phyloP scores from a whole-genome alignment of 2,797 vertebrate species.

The Orestias chungarensis region DNA sequence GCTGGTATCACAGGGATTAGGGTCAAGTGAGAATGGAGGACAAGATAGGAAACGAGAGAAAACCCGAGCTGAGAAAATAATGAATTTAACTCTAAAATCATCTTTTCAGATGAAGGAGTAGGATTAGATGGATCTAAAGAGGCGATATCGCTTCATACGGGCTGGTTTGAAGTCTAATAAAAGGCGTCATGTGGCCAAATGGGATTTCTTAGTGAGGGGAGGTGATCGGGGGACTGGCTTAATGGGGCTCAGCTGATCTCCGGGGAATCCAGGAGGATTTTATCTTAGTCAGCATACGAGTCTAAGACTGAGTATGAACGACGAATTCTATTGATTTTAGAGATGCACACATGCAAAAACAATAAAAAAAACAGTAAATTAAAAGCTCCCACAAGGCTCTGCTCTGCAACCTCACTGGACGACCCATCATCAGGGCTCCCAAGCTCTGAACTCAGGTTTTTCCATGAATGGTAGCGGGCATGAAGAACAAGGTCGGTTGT shows the following conservation, averaged over 20 bases:
- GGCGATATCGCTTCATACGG: constrained; percentile 16
- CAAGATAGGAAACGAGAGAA: constrained; percentile 5
- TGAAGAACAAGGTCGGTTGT: neutral
- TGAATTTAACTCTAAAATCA: neutral
- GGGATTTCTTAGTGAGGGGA: constrained; percentile 12
- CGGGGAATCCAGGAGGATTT: constrained; percentile 20
- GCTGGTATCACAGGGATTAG: constrained; percentile 54
- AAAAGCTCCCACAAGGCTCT: too few relatives aligned
- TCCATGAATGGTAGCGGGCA: neutral
- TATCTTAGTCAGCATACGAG: constrained; percentile 25
- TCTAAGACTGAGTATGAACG: neutral
- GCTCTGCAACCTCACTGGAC: neutral
- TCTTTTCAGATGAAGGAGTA: neutral
- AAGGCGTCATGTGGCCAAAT: constrained; percentile 22
- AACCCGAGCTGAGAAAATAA: constrained; percentile 5
- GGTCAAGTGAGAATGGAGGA: constrained; percentile 42
- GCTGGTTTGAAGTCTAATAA: constrained; percentile 13
- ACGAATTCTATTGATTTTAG: constrained; percentile 1
- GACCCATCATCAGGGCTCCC: neutral
- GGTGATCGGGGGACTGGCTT: constrained; percentile 21
- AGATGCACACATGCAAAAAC: neutral
- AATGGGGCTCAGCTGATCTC: constrained; percentile 29
- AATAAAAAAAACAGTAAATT: constrained; percentile 18
- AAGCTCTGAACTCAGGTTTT: neutral
- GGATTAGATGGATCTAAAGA: neutral